Conservation (phyloP, 2,888 invertebrate species). For the Heliconius ismenius region DNA sequence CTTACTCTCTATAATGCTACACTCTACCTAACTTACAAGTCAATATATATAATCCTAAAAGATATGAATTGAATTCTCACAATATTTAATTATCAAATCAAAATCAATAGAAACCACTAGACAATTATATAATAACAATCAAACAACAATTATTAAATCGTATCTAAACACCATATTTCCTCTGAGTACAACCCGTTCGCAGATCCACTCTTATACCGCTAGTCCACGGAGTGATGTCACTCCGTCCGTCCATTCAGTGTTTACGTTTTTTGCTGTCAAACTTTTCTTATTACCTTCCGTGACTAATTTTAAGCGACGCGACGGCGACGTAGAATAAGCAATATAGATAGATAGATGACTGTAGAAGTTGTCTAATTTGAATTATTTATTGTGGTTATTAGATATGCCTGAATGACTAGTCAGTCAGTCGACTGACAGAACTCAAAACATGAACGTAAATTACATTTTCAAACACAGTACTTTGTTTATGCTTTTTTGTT, state of each 20-base stretch:
- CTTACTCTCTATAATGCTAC: no score
- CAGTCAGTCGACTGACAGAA: background rate
- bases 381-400: constrained; percentile 7
- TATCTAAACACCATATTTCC: background rate
- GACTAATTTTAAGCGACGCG: constrained; percentile 32
- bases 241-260: constrained; percentile 31
- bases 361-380: constrained; percentile 8
- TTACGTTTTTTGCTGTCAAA: constrained; percentile 40
- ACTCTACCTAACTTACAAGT: no score
- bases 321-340: constrained; percentile 21
- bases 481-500: background rate
- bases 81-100: background rate
- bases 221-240: constrained; percentile 36
- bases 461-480: background rate
- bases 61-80: background rate
- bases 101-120: background rate
- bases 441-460: constrained; percentile 3
- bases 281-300: constrained; percentile 33
- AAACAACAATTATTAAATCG: background rate
- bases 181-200: constrained; percentile 34
- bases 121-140: background rate
- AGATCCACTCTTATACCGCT: constrained; percentile 30
- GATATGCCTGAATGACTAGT: constrained; percentile 8
- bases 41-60: no score
- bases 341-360: constrained; percentile 4